Evolutionary conservation across 2,888 invertebrate genomes (phyloP), one percentile per base, ranked within the genome.

Genomic region (Nudaria mundana): DNA sequence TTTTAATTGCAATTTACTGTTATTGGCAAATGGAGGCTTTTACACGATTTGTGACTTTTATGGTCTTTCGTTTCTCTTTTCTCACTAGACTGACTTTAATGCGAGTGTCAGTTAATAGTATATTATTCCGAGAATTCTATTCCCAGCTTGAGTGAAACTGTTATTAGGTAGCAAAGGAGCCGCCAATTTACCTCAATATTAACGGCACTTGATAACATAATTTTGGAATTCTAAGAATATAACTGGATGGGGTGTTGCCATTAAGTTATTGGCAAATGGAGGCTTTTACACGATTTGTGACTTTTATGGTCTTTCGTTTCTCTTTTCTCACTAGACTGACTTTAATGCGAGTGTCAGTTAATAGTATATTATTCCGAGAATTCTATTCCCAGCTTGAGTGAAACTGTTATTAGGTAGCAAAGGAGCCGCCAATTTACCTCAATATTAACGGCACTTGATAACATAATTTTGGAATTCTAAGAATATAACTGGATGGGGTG

Each of bases 371-470:
- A 35, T 57, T 59, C 55, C 37, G 8, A 30, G 54, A 51, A 36
- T 40, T 37, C 29, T 14, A 35, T 50, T 48, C 43, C 12, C n/a
- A n/a, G n/a, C n/a, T n/a, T n/a, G n/a, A n/a, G n/a, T 36, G 29
- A 44, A 37, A 48, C 40, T 43, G 52, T 52, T 56, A 53, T 52
- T 39, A 37, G 33, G 41, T 43, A 35, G 43, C 39, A 38, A 37
- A 16, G 30, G 4, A 26, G 25, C 26, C 18, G 35, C 44, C n/a
- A n/a, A n/a, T n/a, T n/a, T n/a, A n/a, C n/a, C n/a, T n/a, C n/a
- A n/a, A n/a, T n/a, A n/a, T n/a, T n/a, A n/a, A n/a, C n/a, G n/a
- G n/a, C n/a, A n/a, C n/a, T n/a, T n/a, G n/a, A n/a, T 7, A 18
- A 34, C 18, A 25, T 29, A 42, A 41, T 52, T 43, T 13, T 8